A percentile compares a stretch with the other conserved stretches of the same genome.
These are phyloP conservation scores for Rhea pennata DNA, from an alignment of 2,113 vertebrate species.

Conservation along the genomic window DNA sequence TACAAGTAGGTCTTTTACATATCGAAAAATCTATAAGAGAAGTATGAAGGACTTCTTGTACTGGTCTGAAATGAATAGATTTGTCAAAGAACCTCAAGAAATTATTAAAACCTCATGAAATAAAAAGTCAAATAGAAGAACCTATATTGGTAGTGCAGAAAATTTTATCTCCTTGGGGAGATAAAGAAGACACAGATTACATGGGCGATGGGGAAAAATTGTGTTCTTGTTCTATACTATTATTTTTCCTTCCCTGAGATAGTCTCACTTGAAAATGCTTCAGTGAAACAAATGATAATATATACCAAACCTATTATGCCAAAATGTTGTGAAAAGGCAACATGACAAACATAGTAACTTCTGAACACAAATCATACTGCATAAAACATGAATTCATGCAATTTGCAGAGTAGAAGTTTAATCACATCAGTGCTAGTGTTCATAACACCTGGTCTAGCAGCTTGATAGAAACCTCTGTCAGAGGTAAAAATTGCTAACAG, in stretches of 20 bases:
- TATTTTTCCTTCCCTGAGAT: neutral
- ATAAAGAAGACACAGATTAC: neutral
- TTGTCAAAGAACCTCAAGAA: neutral
- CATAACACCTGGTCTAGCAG: neutral
- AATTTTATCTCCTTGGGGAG: neutral
- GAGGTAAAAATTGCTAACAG: neutral
- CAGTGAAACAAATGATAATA: neutral
- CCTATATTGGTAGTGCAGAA: neutral
- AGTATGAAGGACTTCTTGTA: neutral
- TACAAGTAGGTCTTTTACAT: neutral
- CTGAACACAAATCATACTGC: neutral
- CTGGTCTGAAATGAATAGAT: neutral
- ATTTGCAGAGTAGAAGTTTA: neutral
- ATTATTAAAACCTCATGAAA: neutral
- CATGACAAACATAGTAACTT: neutral
- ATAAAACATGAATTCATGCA: neutral
- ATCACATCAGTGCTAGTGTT: neutral
- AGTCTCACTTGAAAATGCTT: neutral
- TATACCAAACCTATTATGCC: neutral
- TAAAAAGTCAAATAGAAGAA: neutral
- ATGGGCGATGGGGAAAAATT: neutral
- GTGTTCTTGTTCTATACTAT: neutral
- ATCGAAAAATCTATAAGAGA: neutral
- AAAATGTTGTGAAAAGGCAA: neutral
- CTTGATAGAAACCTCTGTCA: neutral